Evolutionary conservation across 2,888 invertebrate species (phyloP).

Genomic region (Pyrgus malvae): DNA sequence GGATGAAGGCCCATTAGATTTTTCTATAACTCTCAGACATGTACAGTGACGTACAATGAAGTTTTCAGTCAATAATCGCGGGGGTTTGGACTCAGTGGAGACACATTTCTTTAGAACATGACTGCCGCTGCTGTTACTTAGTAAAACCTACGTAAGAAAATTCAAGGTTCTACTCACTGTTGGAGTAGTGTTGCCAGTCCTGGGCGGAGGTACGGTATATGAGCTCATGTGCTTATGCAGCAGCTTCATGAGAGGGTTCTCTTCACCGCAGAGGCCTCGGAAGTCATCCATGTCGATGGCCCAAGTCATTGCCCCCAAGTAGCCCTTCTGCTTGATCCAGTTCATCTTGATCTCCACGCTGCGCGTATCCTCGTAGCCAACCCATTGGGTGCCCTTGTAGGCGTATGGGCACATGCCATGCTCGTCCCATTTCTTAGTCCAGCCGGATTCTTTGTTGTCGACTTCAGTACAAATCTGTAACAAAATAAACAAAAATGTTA

Average conservation of each 20-base stretch:
- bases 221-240: conserved; percentile 87
- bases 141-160: neutral
- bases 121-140: no score
- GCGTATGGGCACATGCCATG: conserved; percentile 92
- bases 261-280: conserved; percentile 89
- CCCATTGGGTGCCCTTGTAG: conserved; percentile 94
- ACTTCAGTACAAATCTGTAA: conserved; percentile 89
- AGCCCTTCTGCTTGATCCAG: conserved; percentile 90
- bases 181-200: conserved; percentile 83
- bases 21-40: no score
- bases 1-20: no score
- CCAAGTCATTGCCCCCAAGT: conserved; percentile 95
- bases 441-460: conserved; percentile 85
- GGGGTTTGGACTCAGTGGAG: no score
- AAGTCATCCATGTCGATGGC: conserved; percentile 97
- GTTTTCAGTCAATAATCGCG: no score
- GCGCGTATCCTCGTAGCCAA: conserved; percentile 91
- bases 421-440: conserved; percentile 93
- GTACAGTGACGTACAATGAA: no score
- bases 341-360: conserved; percentile 95
- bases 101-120: no score
- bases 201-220: conserved; percentile 86
- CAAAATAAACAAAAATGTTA: conserved; percentile 21
- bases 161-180: conserved; percentile 79
- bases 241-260: conserved; percentile 88